Base-by-base conservation (phyloP, 2,888 invertebrate genomes). In the Platynereis dumerilii region DNA sequence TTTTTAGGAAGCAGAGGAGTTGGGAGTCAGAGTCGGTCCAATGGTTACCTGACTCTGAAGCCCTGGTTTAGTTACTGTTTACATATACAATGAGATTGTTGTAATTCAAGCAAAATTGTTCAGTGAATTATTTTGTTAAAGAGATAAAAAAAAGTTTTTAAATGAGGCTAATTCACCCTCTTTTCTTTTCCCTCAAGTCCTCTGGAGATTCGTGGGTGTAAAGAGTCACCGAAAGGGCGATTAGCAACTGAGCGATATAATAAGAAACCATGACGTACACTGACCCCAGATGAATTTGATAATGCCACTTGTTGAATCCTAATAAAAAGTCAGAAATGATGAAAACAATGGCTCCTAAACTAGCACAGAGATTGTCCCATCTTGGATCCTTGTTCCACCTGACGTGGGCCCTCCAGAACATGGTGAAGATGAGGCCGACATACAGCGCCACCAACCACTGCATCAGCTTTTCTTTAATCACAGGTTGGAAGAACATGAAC, bases 311-410 rank as follows among this genome's bases (percentile, higher is more conserved):
- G 64, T 76, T 74, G 7, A 74, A 58, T 1, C 71, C 77, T 22
- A 78, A 75, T 5, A 76, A 26, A 54, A 73, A 74, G 57, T 78
- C 78, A 1, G 78, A 78, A 1, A 74, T 54, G 10, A 74, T 63
- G 55, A 78, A 78, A 10, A 74, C 44, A 12, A 72, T 24, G 2
- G 74, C 74, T n/a, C 78, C 78, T 12, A 72, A 45, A 53, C 69
- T 61, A 5, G 70, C 74, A 15, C 63, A 67, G 10, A 75, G 60
- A 0, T 73, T 67, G 1, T 71, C 66, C 27, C 68, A 65, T 17
- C 68, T 72, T 1, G 68, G 60, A 2, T 67, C 65, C 34, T 69
- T 52, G 58, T 76, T 74, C 59, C 66, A 75, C n/a, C 73, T 53
- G 15, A 74, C 74, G 1, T 71, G 68, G 1, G 77, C 75, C 15